Percentiles rank a stretch among this genome's conserved stretches.
These are phyloP conservation scores for Polypterus senegalus DNA, from an alignment of 2,113 vertebrate genomes.

Conservation along the genomic window DNA sequence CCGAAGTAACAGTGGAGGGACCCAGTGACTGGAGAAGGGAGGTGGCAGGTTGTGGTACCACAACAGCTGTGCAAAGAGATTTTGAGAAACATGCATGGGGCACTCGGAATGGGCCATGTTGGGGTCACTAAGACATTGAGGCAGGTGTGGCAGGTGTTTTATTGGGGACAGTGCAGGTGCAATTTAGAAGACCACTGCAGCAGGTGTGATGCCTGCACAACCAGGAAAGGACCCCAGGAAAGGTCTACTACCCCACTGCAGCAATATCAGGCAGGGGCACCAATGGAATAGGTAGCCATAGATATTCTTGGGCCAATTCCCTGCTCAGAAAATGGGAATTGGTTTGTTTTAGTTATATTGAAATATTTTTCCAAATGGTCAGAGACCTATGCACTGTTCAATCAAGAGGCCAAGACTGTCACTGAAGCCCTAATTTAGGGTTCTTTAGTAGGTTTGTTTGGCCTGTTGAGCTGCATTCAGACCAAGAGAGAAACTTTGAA, in stretches of 20 bases:
- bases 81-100: neutral
- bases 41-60: slow-evolving; percentile 2
- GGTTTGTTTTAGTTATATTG: no score
- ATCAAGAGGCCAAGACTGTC: no score
- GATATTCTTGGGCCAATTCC: no score
- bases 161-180: neutral
- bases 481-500: no score
- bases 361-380: no score
- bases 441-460: no score
- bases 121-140: neutral
- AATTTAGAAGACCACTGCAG: neutral
- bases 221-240: slow-evolving; percentile 1
- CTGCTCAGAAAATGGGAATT: no score
- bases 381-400: no score
- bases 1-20: neutral
- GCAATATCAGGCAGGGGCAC: neutral
- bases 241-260: neutral
- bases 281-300: neutral
- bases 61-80: neutral
- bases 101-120: neutral
- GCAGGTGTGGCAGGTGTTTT: neutral
- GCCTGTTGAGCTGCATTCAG: no score
- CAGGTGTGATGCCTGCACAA: slow-evolving; percentile 4
- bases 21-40: neutral
- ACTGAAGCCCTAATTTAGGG: no score